Conservation (phyloP, 2,888 invertebrate species). For the Liodrosophila aerea region DNA sequence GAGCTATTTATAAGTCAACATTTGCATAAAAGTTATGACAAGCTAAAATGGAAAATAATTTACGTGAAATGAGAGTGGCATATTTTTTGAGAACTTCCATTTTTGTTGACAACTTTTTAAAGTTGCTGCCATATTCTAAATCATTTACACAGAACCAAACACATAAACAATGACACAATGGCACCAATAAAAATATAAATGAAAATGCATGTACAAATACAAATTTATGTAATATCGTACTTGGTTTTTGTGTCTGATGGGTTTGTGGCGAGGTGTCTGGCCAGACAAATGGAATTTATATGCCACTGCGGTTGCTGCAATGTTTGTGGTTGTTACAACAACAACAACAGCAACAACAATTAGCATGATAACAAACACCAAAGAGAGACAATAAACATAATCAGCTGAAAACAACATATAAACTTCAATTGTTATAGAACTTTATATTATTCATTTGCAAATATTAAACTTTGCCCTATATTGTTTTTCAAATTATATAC, state of each 20-base stretch:
- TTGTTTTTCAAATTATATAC: not conserved
- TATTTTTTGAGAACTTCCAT: slow-evolving; percentile 5
- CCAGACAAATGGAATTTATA: slow-evolving; percentile 59
- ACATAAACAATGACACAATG: slow-evolving; percentile 29
- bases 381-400: slow-evolving; percentile 7
- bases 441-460: too few species aligned
- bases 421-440: not conserved
- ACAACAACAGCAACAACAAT: slow-evolving; percentile 16
- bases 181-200: too few species aligned
- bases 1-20: slow-evolving; percentile 40
- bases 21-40: slow-evolving; percentile 62
- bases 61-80: slow-evolving; percentile 35
- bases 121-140: not conserved
- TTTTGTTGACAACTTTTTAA: slow-evolving; percentile 10
- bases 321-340: slow-evolving; percentile 24
- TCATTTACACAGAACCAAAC: too few species aligned
- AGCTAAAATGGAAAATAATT: slow-evolving; percentile 52
- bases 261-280: slow-evolving; percentile 34
- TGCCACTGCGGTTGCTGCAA: slow-evolving; percentile 39
- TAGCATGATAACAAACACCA: not conserved
- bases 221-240: slow-evolving; percentile 21
- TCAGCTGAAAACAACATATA: not conserved
- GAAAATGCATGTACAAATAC: too few species aligned
- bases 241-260: slow-evolving; percentile 3
- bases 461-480: too few species aligned